Evolutionary conservation across 2,113 vertebrate genomes (phyloP).

Genomic region (Psammodynastes pulverulentus): DNA sequence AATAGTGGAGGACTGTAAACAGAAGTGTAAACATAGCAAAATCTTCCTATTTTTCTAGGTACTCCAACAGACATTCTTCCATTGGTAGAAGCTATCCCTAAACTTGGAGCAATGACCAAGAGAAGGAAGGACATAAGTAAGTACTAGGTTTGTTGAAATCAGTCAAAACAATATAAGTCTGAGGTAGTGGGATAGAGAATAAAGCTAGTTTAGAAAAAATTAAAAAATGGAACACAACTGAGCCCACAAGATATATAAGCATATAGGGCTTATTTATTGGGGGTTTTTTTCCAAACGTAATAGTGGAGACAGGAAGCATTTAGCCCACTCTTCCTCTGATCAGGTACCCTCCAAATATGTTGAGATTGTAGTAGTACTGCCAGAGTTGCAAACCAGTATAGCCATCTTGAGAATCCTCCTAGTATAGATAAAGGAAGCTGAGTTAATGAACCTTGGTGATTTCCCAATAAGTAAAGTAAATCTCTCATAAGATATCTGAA

Average conservation of each 20-base stretch:
- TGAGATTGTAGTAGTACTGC: neutral
- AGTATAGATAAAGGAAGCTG: neutral
- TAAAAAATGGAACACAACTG: neutral
- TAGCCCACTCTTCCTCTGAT: neutral
- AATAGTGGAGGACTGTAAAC: neutral
- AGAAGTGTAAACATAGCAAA: neutral
- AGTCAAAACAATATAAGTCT: neutral
- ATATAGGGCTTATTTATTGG: neutral
- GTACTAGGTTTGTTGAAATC: neutral
- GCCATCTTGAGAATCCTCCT: neutral
- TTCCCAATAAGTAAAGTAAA: neutral
- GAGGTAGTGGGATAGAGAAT: neutral
- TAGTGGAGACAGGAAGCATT: neutral
- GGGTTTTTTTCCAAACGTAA: neutral
- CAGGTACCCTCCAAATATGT: neutral
- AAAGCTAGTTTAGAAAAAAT: neutral
- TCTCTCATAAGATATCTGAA: neutral
- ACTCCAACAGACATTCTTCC: conserved; percentile 84
- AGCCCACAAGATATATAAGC: neutral
- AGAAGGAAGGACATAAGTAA: conserved; percentile 69
- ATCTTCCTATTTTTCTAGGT: conserved; percentile 66
- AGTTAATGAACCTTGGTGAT: neutral
- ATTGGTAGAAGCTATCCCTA: conserved; percentile 75
- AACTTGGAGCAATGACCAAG: conserved; percentile 46
- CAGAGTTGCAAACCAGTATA: neutral